phyloP scores from a whole-genome alignment of 1,140 invertebrate species.

The Drosophila sulfurigaster region DNA sequence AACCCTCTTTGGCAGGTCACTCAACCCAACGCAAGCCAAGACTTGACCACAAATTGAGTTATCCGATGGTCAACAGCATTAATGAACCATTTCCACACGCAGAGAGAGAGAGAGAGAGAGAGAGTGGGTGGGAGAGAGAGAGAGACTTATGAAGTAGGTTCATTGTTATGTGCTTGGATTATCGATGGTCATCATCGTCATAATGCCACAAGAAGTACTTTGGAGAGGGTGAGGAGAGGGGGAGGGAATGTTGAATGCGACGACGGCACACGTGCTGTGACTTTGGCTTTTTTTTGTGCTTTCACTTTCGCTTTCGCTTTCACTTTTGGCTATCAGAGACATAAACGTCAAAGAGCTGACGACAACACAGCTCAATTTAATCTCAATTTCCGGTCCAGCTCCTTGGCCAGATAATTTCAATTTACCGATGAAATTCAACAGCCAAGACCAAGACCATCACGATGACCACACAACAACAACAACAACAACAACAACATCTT shows the following conservation, averaged over 20 bases:
- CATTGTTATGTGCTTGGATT: slow-evolving; percentile 49
- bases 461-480: too few relatives aligned
- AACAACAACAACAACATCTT: too few relatives aligned
- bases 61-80: slow-evolving; percentile 43
- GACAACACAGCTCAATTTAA: slow-evolving; percentile 23
- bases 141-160: slow-evolving; percentile 6
- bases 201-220: not conserved
- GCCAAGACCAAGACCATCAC: too few relatives aligned
- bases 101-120: slow-evolving; percentile 15
- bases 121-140: slow-evolving; percentile 13
- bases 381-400: slow-evolving; percentile 22
- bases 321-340: not conserved
- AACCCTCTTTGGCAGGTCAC: slow-evolving; percentile 46
- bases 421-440: slow-evolving; percentile 13
- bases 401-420: slow-evolving; percentile 12
- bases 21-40: slow-evolving; percentile 34
- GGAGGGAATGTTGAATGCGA: not conserved
- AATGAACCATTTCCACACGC: slow-evolving; percentile 21
- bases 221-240: not conserved
- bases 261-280: slow-evolving; percentile 21
- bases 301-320: not conserved
- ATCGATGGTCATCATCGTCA: slow-evolving; percentile 31
- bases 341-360: slow-evolving; percentile 20
- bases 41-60: slow-evolving; percentile 68
- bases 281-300: slow-evolving; percentile 10